A percentile compares a stretch with the other conserved stretches of the same genome.
phyloP scores from a whole-genome alignment of 2,797 vertebrate genomes.

The Megalops cyprinoides region DNA sequence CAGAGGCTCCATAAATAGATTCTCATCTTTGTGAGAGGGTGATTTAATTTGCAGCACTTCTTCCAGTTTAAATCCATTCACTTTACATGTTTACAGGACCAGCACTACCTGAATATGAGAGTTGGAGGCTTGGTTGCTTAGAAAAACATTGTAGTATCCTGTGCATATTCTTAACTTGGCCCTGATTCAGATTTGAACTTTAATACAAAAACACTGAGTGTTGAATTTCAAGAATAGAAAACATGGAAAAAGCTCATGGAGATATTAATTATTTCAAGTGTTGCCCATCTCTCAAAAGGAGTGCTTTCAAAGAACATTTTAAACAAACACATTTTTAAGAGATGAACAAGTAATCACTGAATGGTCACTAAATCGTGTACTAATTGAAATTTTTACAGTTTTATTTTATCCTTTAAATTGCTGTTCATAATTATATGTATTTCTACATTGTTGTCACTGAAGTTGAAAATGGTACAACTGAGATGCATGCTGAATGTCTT shows the following conservation, averaged over 20 bases:
- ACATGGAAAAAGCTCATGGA: not conserved
- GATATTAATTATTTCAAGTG: not conserved
- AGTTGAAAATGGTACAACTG: not conserved
- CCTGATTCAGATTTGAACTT: not conserved
- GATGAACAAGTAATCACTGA: not conserved
- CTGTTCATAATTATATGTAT: not conserved
- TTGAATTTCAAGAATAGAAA: slow-evolving; percentile 11
- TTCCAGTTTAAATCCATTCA: slow-evolving; percentile 46
- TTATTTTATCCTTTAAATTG: not conserved
- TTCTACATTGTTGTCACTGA: not conserved
- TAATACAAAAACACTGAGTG: not conserved
- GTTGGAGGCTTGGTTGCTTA: slow-evolving; percentile 39
- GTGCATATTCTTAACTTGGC: slow-evolving; percentile 30
- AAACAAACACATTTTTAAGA: not conserved
- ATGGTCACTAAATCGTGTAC: no score
- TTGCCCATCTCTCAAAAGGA: not conserved
- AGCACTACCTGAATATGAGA: slow-evolving; percentile 32
- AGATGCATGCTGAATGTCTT: not conserved
- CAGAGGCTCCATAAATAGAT: slow-evolving; percentile 10
- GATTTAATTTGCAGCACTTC: slow-evolving; percentile 51
- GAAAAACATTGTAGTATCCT: slow-evolving; percentile 23
- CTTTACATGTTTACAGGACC: slow-evolving; percentile 39
- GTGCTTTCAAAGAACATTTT: not conserved
- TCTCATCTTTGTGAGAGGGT: slow-evolving; percentile 41
- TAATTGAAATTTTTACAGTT: not conserved